These are phyloP conservation scores for Formica selysi DNA, from an alignment of 1,140 invertebrate species.

Conservation along the genomic window DNA sequence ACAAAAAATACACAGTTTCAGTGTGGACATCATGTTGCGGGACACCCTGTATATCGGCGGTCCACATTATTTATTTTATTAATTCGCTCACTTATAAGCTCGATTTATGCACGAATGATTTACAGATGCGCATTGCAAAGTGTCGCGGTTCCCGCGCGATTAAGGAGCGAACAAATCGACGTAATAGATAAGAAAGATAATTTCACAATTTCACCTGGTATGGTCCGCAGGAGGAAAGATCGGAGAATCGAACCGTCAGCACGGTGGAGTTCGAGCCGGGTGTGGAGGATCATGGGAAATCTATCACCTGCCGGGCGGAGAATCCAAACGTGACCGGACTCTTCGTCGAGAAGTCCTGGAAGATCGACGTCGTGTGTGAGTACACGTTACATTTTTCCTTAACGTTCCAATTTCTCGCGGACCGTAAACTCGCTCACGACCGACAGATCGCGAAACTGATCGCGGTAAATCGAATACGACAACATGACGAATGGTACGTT, in stretches of 20 bases:
- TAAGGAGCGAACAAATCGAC: constrained; percentile 1
- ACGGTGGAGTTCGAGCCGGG: constrained; percentile 92
- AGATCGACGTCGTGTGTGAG: constrained; percentile 96
- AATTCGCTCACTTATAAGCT: neutral
- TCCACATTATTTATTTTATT: neutral
- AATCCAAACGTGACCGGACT: constrained; percentile 94
- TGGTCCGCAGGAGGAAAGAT: constrained; percentile 90
- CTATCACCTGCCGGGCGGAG: constrained; percentile 91
- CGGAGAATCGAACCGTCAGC: constrained; percentile 94
- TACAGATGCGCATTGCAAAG: neutral
- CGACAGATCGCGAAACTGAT: constrained; percentile 60
- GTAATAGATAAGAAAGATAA: constrained; percentile 42
- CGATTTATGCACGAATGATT: neutral
- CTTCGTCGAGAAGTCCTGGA: constrained; percentile 93
- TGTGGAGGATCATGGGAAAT: constrained; percentile 90
- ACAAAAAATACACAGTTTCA: no score
- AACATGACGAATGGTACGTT: constrained; percentile 48
- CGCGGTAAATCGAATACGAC: constrained; percentile 62
- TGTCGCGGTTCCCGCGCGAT: neutral
- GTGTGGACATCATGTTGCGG: no score
- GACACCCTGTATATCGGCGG: no score
- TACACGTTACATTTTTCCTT: constrained; percentile 81
- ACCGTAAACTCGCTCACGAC: constrained; percentile 47
- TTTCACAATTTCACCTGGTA: constrained; percentile 48
- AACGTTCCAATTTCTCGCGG: constrained; percentile 54